These are phyloP conservation scores for Oxycera nigricornis DNA, from an alignment of 2,888 invertebrate species.

Conservation along the genomic window DNA sequence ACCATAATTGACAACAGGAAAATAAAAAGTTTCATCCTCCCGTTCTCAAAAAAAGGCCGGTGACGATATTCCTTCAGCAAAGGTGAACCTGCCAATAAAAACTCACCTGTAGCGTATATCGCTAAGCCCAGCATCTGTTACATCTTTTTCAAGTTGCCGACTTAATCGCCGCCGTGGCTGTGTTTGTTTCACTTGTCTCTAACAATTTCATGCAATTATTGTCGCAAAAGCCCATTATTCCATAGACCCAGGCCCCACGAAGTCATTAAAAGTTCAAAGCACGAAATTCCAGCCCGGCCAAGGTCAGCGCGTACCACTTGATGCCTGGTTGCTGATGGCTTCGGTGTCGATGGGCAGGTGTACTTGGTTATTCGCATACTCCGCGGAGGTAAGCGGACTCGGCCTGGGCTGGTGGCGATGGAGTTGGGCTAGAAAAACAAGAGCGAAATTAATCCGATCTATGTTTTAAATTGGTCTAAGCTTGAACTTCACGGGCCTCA, in stretches of 20 bases:
- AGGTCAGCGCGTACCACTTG: slow-evolving; percentile 15
- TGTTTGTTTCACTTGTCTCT: too few relatives aligned
- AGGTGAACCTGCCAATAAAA: too few relatives aligned
- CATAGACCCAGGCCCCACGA: too few relatives aligned
- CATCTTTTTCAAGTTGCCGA: too few relatives aligned
- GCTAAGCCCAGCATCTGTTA: too few relatives aligned
- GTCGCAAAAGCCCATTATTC: background rate
- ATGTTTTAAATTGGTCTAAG: background rate
- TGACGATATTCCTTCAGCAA: too few relatives aligned
- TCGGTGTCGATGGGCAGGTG: slow-evolving; percentile 6
- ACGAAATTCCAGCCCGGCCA: slow-evolving; percentile 15
- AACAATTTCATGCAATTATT: slow-evolving; percentile 9
- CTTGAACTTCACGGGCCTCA: background rate
- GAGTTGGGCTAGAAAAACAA: background rate
- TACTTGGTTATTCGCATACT: slow-evolving; percentile 5
- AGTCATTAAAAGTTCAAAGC: slow-evolving; percentile 21
- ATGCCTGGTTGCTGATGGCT: background rate
- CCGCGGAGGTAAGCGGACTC: background rate
- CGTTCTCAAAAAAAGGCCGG: too few relatives aligned
- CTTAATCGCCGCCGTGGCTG: too few relatives aligned
- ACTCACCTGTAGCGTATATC: too few relatives aligned
- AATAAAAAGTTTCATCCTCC: too few relatives aligned
- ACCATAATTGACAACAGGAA: too few relatives aligned
- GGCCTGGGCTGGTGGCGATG: background rate
- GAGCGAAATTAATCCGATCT: slow-evolving; percentile 15